Percentiles rank a stretch among this genome's conserved stretches.
These are phyloP conservation scores for Pocillopora verrucosa DNA, from an alignment of 64 coral and sea anemone genomes.

Conservation along the genomic window DNA sequence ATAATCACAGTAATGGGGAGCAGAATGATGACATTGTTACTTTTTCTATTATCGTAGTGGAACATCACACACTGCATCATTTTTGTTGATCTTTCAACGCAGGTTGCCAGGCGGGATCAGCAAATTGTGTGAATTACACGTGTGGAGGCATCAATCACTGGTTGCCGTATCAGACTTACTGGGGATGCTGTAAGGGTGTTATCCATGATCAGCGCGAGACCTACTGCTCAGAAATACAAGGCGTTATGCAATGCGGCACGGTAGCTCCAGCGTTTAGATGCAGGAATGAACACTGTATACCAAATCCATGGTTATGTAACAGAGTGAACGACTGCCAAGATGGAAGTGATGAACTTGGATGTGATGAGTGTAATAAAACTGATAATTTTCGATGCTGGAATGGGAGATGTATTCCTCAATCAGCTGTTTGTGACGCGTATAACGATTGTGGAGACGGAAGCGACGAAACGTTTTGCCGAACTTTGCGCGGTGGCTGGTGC, in stretches of 20 bases:
- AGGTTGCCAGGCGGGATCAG: background rate
- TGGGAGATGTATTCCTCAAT: constrained; percentile 21
- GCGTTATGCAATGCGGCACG: background rate
- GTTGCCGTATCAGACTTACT: constrained; percentile 26
- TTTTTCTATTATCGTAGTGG: no score
- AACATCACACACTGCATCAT: no score
- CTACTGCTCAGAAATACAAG: constrained; percentile 7
- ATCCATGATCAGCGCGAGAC: constrained; percentile 40
- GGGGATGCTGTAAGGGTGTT: constrained; percentile 51
- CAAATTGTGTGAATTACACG: constrained; percentile 5
- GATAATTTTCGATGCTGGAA: constrained; percentile 24
- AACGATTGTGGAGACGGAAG: constrained; percentile 63
- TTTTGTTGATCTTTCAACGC: background rate
- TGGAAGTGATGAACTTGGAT: constrained; percentile 52
- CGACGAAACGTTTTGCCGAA: constrained; percentile 56
- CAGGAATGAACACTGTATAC: constrained; percentile 48
- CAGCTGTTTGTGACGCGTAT: constrained; percentile 36
- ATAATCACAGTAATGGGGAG: no score
- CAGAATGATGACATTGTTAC: no score
- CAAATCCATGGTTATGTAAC: constrained; percentile 42
- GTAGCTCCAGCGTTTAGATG: constrained; percentile 10
- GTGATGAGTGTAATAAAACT: constrained; percentile 21
- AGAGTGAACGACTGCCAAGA: constrained; percentile 64
- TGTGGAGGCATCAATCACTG: constrained; percentile 5
- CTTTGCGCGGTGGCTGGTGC: constrained; percentile 44